A percentile compares a stretch with the other conserved stretches of the same genome.
Conservation (phyloP, 1,140 invertebrate genomes). For the Lethrus apterus region DNA sequence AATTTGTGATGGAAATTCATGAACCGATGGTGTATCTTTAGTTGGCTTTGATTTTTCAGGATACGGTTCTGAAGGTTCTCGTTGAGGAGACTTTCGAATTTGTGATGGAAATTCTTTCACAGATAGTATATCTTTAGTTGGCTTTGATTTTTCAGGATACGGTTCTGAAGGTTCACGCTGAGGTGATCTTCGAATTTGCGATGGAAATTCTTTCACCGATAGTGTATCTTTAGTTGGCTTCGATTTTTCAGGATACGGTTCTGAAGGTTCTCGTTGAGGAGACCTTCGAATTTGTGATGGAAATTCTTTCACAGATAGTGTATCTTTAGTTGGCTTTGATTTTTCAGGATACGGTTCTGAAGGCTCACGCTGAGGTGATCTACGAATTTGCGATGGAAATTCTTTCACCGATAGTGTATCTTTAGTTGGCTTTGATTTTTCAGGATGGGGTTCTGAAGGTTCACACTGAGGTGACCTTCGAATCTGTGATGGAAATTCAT, state of each 20-base stretch:
- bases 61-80: conserved; percentile 10
- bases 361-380: conserved; percentile 19
- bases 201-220: conserved; percentile 16
- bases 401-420: background rate
- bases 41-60: conserved; percentile 2
- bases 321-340: conserved; percentile 14
- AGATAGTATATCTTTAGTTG: conserved; percentile 6
- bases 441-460: conserved; percentile 14
- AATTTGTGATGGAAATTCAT: conserved; percentile 26
- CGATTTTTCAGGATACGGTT: conserved; percentile 29
- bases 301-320: background rate
- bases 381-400: conserved; percentile 25
- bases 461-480: conserved; percentile 27
- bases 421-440: conserved; percentile 14
- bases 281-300: conserved; percentile 24
- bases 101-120: conserved; percentile 22
- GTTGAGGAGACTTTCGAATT: conserved; percentile 21
- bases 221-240: conserved; percentile 17
- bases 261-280: conserved; percentile 30
- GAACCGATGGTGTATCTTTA: conserved; percentile 1
- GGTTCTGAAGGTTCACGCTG: conserved; percentile 18
- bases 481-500: conserved; percentile 27
- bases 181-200: conserved; percentile 24
- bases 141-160: conserved; percentile 22
- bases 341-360: conserved; percentile 23